Evolutionary conservation across 2,797 vertebrate genomes (phyloP).

Genomic region (Acrossocheilus fasciatus): DNA sequence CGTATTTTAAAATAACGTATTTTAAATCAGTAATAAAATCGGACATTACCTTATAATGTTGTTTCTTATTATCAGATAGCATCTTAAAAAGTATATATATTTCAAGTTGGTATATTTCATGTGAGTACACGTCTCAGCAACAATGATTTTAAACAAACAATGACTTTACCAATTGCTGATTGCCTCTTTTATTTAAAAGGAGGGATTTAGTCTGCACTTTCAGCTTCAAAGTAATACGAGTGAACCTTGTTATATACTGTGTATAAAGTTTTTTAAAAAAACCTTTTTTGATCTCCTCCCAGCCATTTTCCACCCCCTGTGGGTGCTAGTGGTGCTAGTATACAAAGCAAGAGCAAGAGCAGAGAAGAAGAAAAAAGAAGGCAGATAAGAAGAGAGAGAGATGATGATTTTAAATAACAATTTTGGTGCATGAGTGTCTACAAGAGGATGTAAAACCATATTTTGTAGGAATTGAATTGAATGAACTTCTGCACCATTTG

Average conservation of each 20-base stretch:
- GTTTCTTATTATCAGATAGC: background rate
- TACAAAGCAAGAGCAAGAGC: background rate
- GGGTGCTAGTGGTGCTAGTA: background rate
- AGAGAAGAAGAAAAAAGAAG: background rate
- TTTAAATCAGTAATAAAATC: background rate
- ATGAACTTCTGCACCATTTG: background rate
- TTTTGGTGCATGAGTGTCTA: background rate
- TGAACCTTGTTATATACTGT: background rate
- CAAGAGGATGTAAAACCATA: background rate
- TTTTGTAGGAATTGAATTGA: background rate
- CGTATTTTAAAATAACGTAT: background rate
- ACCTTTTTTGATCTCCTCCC: too few species aligned
- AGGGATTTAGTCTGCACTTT: background rate
- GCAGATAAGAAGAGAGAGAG: background rate
- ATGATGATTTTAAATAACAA: background rate
- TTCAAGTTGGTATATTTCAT: background rate
- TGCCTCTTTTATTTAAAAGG: background rate
- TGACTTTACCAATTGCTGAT: too few species aligned
- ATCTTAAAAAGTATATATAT: background rate
- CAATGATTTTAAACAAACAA: background rate
- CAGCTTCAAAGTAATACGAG: background rate
- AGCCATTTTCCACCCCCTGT: background rate
- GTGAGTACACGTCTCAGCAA: background rate
- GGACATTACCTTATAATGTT: background rate
- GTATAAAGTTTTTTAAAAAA: too few species aligned